These are phyloP conservation scores for Phrynocephalus forsythii DNA, from an alignment of 2,797 vertebrate species.

Conservation along the genomic window DNA sequence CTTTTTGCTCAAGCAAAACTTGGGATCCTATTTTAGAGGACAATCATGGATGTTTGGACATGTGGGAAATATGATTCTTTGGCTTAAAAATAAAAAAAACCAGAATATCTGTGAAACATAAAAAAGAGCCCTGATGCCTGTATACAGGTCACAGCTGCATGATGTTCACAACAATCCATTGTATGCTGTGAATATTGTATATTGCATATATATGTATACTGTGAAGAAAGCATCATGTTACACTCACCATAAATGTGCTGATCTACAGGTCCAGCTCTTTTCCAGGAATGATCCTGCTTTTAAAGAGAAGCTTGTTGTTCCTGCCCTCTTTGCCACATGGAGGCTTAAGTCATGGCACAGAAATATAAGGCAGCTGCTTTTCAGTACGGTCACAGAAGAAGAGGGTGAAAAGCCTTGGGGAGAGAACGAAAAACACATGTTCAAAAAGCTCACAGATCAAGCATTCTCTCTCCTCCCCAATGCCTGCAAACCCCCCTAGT, in stretches of 20 bases:
- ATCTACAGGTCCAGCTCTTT: neutral
- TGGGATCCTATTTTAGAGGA: neutral
- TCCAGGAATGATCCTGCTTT: neutral
- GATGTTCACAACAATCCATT: no score
- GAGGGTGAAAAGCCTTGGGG: neutral
- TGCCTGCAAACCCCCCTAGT: no score
- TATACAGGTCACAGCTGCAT: no score
- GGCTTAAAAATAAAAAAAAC: no score
- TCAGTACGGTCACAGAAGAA: neutral
- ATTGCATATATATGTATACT: neutral
- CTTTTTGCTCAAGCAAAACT: no score
- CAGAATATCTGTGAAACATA: no score
- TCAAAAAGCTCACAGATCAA: neutral
- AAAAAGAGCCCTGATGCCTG: no score
- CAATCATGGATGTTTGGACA: no score
- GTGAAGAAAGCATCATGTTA: rapidly evolving
- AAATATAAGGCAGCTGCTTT: neutral
- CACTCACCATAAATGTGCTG: constrained; percentile 45
- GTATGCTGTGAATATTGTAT: neutral
- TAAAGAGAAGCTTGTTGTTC: rapidly evolving
- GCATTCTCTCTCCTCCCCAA: no score
- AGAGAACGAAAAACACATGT: constrained; percentile 27
- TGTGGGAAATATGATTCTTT: no score
- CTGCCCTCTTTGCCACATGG: neutral
- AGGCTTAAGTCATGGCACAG: neutral